Evolutionary conservation across 2,888 invertebrate species (phyloP).

Genomic region (Cloeon dipterum): DNA sequence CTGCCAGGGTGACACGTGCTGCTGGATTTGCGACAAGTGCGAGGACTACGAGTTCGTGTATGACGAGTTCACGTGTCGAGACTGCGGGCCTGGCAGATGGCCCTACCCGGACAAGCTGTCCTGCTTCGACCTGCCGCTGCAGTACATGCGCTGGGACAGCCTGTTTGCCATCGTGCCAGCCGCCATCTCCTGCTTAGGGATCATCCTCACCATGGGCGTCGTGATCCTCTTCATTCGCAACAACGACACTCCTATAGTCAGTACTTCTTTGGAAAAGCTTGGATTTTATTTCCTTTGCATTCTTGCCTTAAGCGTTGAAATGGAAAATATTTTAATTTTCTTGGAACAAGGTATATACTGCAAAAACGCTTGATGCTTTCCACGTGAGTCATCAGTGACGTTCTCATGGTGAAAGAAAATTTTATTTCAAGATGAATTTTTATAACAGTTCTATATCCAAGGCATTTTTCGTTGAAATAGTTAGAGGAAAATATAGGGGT

Average conservation of each 20-base stretch:
- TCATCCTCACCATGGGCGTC: slow-evolving; percentile 31
- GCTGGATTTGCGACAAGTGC: slow-evolving; percentile 56
- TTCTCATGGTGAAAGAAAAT: too few species aligned
- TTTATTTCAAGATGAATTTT: too few species aligned
- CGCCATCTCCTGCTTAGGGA: slow-evolving; percentile 34
- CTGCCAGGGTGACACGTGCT: slow-evolving; percentile 21
- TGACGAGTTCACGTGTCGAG: slow-evolving; percentile 37
- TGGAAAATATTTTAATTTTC: too few species aligned
- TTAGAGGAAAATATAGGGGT: too few species aligned
- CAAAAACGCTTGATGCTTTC: too few species aligned
- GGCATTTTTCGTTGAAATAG: too few species aligned
- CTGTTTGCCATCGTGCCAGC: slow-evolving; percentile 38
- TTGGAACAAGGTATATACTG: too few species aligned
- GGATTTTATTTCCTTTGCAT: too few species aligned
- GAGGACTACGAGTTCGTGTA: slow-evolving; percentile 39
- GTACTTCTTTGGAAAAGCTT: too few species aligned
- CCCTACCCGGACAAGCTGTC: slow-evolving; percentile 33
- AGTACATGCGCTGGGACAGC: slow-evolving; percentile 40
- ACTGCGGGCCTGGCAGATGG: slow-evolving; percentile 38
- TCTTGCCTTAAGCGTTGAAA: too few species aligned
- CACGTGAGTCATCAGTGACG: too few species aligned
- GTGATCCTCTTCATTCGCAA: slow-evolving; percentile 35
- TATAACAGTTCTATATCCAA: too few species aligned
- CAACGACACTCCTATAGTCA: slow-evolving; percentile 34
- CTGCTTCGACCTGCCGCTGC: slow-evolving; percentile 34